Evolutionary conservation across 2,113 vertebrate genomes (phyloP).

Genomic region (Rhinolophus ferrumequinum): DNA sequence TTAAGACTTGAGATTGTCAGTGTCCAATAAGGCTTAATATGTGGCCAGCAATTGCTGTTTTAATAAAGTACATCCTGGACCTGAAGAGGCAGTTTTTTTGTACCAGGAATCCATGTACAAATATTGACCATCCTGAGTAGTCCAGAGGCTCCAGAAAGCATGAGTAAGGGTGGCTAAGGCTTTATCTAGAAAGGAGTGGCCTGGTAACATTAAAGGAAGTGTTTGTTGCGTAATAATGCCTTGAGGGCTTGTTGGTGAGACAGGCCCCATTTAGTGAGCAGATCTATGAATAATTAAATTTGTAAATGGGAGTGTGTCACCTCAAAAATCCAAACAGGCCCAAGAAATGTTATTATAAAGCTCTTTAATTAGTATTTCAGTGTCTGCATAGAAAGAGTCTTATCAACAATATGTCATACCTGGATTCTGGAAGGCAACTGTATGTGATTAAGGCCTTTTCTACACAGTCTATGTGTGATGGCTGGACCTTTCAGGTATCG

Average conservation of each 20-base stretch:
- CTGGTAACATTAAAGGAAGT: not conserved
- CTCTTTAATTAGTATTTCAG: not conserved
- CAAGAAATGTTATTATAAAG: not conserved
- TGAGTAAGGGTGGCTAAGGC: not conserved
- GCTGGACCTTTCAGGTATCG: not conserved
- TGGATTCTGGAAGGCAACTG: not conserved
- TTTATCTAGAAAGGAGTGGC: not conserved
- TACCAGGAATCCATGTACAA: not conserved
- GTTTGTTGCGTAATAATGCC: not conserved
- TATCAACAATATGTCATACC: not conserved
- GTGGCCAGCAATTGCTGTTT: not conserved
- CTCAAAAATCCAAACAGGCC: not conserved
- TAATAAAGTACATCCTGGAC: not conserved
- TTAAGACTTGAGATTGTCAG: not conserved
- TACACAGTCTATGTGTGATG: not conserved
- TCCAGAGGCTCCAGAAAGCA: not conserved
- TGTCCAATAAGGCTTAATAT: not conserved
- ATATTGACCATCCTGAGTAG: not conserved
- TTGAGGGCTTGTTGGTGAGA: not conserved
- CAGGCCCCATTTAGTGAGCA: not conserved
- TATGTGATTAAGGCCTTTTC: not conserved
- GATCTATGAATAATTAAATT: not conserved
- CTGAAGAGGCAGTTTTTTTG: not conserved
- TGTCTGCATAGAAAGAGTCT: not conserved
- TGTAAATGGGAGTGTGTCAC: not conserved